These are phyloP conservation scores for Allochrocebus solatus DNA, from an alignment of 2,797 vertebrate genomes.

Conservation along the genomic window DNA sequence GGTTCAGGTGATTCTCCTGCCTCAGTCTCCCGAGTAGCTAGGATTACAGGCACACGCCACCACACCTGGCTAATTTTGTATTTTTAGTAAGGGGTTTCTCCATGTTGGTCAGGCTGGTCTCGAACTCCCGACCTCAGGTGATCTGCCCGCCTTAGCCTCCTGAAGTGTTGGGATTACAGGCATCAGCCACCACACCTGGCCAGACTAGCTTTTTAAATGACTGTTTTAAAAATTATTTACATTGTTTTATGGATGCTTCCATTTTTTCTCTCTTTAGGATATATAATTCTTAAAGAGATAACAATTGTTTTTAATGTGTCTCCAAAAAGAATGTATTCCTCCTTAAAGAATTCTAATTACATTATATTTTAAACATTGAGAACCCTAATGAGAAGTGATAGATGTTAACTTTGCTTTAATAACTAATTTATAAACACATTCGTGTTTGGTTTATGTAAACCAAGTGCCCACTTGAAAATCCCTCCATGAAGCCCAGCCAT, in stretches of 20 bases:
- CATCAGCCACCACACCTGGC: background rate
- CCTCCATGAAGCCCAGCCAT: background rate
- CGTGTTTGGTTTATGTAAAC: background rate
- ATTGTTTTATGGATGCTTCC: background rate
- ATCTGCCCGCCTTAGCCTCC: background rate
- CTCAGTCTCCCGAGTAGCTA: no score
- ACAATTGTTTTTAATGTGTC: background rate
- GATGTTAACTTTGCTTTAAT: background rate
- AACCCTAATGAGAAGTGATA: background rate
- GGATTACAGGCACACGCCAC: no score
- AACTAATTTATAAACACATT: background rate
- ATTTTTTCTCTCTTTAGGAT: background rate
- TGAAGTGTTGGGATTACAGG: background rate
- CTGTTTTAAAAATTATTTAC: background rate
- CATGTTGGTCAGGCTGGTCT: background rate
- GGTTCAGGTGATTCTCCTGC: background rate
- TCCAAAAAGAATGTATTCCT: background rate
- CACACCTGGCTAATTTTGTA: background rate
- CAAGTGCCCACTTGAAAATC: background rate
- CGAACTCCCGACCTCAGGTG: rapidly evolving
- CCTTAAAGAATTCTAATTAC: background rate
- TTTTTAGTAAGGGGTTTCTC: background rate
- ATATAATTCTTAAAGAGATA: background rate
- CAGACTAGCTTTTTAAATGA: background rate
- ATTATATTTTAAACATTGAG: background rate